Conservation (phyloP, 1,140 invertebrate genomes). For the Camponotus vicinus region DNA sequence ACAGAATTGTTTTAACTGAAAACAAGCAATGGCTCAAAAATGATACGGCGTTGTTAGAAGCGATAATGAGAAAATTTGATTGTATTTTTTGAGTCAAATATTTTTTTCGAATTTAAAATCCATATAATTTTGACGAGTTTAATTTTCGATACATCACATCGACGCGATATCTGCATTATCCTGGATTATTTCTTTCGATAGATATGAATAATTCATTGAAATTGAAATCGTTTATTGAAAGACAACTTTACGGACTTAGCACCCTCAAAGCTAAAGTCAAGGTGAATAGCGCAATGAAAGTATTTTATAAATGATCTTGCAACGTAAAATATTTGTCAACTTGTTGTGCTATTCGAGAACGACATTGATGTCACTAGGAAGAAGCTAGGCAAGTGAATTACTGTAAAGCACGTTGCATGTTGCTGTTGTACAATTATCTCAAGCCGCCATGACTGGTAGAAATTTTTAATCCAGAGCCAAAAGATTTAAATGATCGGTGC, state of each 20-base stretch:
- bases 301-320: constrained; percentile 35
- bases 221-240: not conserved
- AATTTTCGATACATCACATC: not conserved
- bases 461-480: constrained; percentile 66
- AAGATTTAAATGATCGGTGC: constrained; percentile 68
- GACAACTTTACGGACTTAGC: not conserved
- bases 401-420: constrained; percentile 58
- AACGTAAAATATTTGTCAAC: constrained; percentile 46
- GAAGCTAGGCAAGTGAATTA: constrained; percentile 47
- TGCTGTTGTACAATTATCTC: constrained; percentile 60
- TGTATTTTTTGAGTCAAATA: not conserved
- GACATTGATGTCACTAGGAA: constrained; percentile 44
- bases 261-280: constrained; percentile 9
- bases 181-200: not conserved
- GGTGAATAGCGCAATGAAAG: constrained; percentile 32
- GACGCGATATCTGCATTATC: not conserved
- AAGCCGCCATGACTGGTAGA: constrained; percentile 59
- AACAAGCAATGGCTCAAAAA: not conserved
- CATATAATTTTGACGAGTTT: not conserved
- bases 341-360: constrained; percentile 27
- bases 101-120: not conserved
- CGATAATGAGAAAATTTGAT: constrained; percentile 25
- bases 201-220: not conserved
- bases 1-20: constrained; percentile 45
- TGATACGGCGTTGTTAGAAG: not conserved